Evolutionary conservation across 2,797 vertebrate genomes (phyloP).

Genomic region (Urosaurus nigricauda): DNA sequence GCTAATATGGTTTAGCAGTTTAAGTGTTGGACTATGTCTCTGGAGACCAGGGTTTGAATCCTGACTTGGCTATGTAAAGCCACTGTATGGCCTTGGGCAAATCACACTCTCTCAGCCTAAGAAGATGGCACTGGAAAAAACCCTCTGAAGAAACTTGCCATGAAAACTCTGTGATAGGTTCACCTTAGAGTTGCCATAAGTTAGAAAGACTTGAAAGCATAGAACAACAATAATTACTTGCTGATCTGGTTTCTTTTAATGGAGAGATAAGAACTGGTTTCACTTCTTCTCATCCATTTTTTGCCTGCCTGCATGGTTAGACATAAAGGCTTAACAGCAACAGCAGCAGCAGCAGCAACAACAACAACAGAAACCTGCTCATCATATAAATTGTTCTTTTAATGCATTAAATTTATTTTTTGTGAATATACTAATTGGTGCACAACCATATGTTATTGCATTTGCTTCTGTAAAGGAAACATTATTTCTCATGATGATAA

Average conservation of each 20-base stretch:
- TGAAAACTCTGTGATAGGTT: too few species aligned
- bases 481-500: constrained; percentile 14
- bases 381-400: neutral
- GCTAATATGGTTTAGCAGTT: too few species aligned
- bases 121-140: too few species aligned
- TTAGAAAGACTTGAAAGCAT: too few species aligned
- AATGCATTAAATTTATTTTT: constrained; percentile 39
- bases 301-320: neutral
- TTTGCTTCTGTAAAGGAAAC: constrained; percentile 44
- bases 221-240: too few species aligned
- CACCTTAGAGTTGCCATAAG: too few species aligned
- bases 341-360: neutral
- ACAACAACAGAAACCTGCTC: constrained; percentile 25
- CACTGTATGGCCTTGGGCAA: too few species aligned
- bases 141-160: too few species aligned
- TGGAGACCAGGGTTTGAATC: too few species aligned
- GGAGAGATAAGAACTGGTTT: neutral
- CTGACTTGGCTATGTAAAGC: too few species aligned
- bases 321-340: neutral
- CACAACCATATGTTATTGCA: constrained; percentile 18
- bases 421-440: constrained; percentile 8
- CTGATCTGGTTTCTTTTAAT: neutral
- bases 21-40: too few species aligned
- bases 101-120: too few species aligned
- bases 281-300: neutral